phyloP scores from a whole-genome alignment of 2,888 invertebrate genomes.

The Choreutis nemorana region DNA sequence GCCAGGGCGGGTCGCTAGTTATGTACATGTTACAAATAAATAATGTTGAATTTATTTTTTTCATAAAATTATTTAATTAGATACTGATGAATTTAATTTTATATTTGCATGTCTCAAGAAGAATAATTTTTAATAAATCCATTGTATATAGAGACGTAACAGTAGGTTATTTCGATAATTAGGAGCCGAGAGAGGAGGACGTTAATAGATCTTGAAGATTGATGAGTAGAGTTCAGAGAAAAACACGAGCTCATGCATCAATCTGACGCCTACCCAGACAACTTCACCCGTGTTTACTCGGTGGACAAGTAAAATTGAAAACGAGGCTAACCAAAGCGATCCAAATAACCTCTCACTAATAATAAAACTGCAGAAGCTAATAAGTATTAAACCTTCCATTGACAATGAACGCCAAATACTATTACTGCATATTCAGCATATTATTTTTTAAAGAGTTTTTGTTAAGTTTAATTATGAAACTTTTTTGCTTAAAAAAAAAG shows the following conservation, averaged over 20 bases:
- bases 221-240: slow-evolving; percentile 42
- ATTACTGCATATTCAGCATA: slow-evolving; percentile 1
- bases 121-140: no score
- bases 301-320: slow-evolving; percentile 5
- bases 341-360: no score
- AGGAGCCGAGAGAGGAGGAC: slow-evolving; percentile 42
- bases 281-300: slow-evolving; percentile 9
- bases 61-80: not conserved
- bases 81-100: not conserved
- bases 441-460: slow-evolving; percentile 5
- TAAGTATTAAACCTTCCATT: slow-evolving; percentile 1
- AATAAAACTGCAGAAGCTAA: not conserved
- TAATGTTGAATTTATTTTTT: not conserved
- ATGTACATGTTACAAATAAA: not conserved
- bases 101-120: not conserved
- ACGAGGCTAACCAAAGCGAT: not conserved
- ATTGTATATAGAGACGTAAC: not conserved
- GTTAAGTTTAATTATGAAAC: no score
- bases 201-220: slow-evolving; percentile 51
- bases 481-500: no score
- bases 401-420: not conserved
- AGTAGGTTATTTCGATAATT: slow-evolving; percentile 40
- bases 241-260: slow-evolving; percentile 48
- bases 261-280: slow-evolving; percentile 31
- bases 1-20: no score